phyloP scores from a whole-genome alignment of 1,140 invertebrate genomes.

The Planococcus citri region DNA sequence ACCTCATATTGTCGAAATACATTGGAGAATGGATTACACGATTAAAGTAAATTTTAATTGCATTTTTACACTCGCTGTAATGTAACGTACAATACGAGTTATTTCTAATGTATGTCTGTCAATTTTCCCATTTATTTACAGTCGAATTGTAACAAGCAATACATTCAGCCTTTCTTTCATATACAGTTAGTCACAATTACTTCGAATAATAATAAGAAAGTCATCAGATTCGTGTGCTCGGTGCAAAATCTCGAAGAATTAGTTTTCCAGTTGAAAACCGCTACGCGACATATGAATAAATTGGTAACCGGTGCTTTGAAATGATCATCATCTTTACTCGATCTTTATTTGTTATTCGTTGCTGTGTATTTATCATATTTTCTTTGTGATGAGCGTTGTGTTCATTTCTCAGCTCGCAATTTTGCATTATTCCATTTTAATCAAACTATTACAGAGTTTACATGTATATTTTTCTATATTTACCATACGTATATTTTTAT shows the following conservation, averaged over 20 bases:
- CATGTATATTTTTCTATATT: too few relatives aligned
- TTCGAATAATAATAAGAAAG: background rate
- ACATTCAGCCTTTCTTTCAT: background rate
- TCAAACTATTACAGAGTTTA: too few relatives aligned
- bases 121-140: background rate
- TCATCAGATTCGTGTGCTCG: background rate
- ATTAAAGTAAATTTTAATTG: background rate
- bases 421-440: too few relatives aligned
- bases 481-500: too few relatives aligned
- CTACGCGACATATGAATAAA: background rate
- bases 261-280: background rate
- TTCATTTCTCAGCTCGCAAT: too few relatives aligned
- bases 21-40: background rate
- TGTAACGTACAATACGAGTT: background rate
- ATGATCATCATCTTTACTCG: too few relatives aligned
- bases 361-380: too few relatives aligned
- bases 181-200: background rate
- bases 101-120: background rate
- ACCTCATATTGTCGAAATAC: background rate
- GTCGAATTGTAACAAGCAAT: background rate
- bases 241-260: background rate
- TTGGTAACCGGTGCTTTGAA: background rate
- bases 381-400: too few relatives aligned
- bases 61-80: background rate
- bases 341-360: too few relatives aligned